These are phyloP conservation scores for Teleogryllus occipitalis DNA, from an alignment of 1,140 invertebrate genomes.

Conservation along the genomic window DNA sequence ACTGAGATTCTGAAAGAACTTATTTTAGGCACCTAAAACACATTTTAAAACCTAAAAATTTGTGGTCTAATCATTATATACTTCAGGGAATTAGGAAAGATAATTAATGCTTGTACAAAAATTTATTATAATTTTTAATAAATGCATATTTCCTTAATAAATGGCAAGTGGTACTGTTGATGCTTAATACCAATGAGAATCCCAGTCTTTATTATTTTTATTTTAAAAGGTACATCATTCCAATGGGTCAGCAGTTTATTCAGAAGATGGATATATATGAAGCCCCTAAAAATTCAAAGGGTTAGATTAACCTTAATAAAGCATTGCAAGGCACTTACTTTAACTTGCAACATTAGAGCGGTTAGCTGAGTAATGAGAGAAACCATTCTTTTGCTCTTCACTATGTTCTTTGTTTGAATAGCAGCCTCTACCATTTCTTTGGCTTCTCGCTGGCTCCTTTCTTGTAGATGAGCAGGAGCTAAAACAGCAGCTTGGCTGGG, in stretches of 20 bases:
- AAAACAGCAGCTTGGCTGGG: slow-evolving; percentile 80
- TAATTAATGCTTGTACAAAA: too few relatives aligned
- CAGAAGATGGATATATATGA: not conserved
- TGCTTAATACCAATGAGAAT: too few relatives aligned
- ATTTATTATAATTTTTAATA: too few relatives aligned
- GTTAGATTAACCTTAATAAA: slow-evolving; percentile 7
- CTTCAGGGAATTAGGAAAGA: too few relatives aligned
- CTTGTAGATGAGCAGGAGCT: slow-evolving; percentile 75
- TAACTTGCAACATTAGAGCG: slow-evolving; percentile 86
- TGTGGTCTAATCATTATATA: too few relatives aligned
- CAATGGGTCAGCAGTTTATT: not conserved
- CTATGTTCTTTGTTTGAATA: slow-evolving; percentile 45
- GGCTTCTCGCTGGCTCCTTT: slow-evolving; percentile 79
- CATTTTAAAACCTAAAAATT: too few relatives aligned
- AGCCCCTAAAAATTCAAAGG: not conserved
- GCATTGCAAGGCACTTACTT: slow-evolving; percentile 41
- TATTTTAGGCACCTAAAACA: too few relatives aligned
- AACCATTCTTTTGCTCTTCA: slow-evolving; percentile 54
- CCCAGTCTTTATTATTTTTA: not conserved
- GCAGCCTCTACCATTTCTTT: slow-evolving; percentile 66
- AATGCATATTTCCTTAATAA: too few relatives aligned
- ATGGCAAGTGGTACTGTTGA: too few relatives aligned
- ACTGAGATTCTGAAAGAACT: too few relatives aligned
- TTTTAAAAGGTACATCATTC: not conserved
- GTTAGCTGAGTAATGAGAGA: slow-evolving; percentile 80